Conservation (phyloP, 2,113 vertebrate genomes). For the Suricata suricatta region DNA sequence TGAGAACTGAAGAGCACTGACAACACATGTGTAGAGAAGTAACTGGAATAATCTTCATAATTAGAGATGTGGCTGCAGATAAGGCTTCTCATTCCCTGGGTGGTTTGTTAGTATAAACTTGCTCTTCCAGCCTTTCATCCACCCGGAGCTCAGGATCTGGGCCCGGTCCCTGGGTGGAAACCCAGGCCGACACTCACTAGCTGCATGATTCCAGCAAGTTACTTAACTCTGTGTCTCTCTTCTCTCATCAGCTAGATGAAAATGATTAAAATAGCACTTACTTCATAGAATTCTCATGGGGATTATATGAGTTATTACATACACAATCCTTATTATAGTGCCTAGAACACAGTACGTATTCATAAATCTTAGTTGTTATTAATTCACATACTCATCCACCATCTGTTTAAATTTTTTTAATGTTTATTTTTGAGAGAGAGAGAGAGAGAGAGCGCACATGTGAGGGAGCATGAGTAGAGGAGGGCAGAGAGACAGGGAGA, state of each 20-base stretch:
- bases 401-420: background rate
- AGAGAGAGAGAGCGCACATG: no score
- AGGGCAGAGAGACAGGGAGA: no score
- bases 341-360: background rate
- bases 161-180: background rate
- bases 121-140: background rate
- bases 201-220: background rate
- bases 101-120: background rate
- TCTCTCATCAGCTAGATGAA: background rate
- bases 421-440: no score
- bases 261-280: background rate
- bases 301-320: background rate
- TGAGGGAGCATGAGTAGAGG: no score
- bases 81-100: background rate
- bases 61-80: background rate
- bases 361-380: background rate
- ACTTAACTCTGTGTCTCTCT: background rate
- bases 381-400: background rate
- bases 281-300: background rate
- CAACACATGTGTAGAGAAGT: background rate
- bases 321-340: background rate
- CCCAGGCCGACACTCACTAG: background rate
- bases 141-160: background rate
- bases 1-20: conserved; percentile 7
- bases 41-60: conserved; percentile 36